A percentile compares a stretch with the other conserved stretches of the same genome.
These are phyloP conservation scores for Parthenolecanium corni DNA, from an alignment of 2,888 invertebrate genomes.

Conservation along the genomic window DNA sequence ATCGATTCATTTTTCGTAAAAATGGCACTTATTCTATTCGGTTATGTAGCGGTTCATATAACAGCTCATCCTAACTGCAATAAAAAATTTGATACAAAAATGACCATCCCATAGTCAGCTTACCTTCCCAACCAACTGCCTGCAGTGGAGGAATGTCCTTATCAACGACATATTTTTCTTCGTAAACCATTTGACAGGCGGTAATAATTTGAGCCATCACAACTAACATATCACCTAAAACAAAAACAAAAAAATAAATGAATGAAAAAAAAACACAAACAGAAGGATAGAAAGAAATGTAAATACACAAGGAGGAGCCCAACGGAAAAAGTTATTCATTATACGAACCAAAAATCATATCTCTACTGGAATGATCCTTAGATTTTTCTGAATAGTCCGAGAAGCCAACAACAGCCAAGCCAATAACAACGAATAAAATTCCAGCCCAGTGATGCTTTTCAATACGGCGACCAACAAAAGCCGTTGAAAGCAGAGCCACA, in stretches of 20 bases:
- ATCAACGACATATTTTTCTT: conserved; percentile 78
- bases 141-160: conserved; percentile 78
- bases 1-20: too few relatives aligned
- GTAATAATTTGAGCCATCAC: conserved; percentile 66
- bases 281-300: too few relatives aligned
- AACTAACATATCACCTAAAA: conserved; percentile 53
- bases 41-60: too few relatives aligned
- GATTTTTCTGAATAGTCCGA: conserved; percentile 52
- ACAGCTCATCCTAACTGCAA: too few relatives aligned
- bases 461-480: conserved; percentile 58
- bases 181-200: conserved; percentile 85
- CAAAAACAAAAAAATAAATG: conserved; percentile 9
- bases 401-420: conserved; percentile 58
- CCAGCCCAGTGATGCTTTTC: conserved; percentile 61
- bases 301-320: too few relatives aligned
- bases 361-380: conserved; percentile 45
- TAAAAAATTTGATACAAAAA: too few relatives aligned
- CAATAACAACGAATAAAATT: conserved; percentile 57
- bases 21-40: too few relatives aligned
- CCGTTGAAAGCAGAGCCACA: conserved; percentile 74
- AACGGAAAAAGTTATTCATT: neutral
- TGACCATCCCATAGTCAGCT: too few relatives aligned
- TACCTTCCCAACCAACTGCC: conserved; percentile 89
- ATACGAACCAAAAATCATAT: conserved; percentile 56
- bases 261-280: neutral